Evolutionary conservation across 2,797 vertebrate genomes (phyloP).

Genomic region (Sebastes kiyomatsui): DNA sequence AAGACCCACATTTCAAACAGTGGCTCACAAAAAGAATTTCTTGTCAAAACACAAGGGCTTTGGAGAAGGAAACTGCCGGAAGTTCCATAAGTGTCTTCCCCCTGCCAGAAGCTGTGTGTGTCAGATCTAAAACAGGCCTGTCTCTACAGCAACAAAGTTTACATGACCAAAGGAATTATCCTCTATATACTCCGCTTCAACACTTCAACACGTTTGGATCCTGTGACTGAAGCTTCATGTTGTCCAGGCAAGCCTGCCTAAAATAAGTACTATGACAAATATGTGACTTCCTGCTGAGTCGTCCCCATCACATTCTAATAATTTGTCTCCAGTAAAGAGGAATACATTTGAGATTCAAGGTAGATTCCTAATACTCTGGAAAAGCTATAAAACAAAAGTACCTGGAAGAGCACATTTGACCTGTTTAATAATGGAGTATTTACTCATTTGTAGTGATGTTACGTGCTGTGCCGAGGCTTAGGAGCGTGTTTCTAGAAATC

Average conservation of each 20-base stretch:
- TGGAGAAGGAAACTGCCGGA: conserved; percentile 76
- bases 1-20: conserved; percentile 68
- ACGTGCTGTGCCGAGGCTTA: too few species aligned
- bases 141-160: conserved; percentile 27
- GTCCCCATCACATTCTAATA: not conserved
- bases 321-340: not conserved
- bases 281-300: too few species aligned
- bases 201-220: not conserved
- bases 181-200: not conserved
- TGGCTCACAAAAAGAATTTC: conserved; percentile 75
- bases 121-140: conserved; percentile 61
- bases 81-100: conserved; percentile 74
- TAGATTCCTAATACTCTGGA: not conserved
- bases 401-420: not conserved
- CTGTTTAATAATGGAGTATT: not conserved
- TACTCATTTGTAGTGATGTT: not conserved
- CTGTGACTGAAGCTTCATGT: not conserved
- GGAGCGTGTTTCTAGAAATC: too few species aligned
- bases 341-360: not conserved
- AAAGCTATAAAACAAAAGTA: not conserved
- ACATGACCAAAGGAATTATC: conserved; percentile 22
- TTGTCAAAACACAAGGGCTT: conserved; percentile 79
- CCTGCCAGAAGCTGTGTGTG: conserved; percentile 57
- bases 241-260: not conserved
- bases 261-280: not conserved